Conservation (phyloP, 2,888 invertebrate species). For the Drosophila lacicola region DNA sequence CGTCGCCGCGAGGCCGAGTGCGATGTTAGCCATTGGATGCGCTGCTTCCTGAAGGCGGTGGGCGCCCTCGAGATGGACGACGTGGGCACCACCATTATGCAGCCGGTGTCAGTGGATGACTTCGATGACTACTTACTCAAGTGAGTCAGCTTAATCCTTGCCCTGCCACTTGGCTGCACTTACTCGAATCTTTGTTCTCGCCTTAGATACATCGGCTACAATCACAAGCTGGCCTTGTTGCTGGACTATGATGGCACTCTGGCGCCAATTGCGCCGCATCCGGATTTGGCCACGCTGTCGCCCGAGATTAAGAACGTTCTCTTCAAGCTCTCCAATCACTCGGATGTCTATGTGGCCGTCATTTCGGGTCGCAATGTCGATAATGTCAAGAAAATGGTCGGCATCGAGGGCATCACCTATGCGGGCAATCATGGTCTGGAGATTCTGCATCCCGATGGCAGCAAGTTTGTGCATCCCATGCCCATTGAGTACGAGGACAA, state of each 20-base stretch:
- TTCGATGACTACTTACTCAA: conserved; percentile 95
- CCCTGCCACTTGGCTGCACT: not conserved
- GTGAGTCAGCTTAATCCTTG: conserved; percentile 86
- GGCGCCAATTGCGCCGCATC: conserved; percentile 95
- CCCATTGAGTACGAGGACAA: conserved; percentile 93
- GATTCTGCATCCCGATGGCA: conserved; percentile 95
- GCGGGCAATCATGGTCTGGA: conserved; percentile 96
- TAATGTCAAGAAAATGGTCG: conserved; percentile 95
- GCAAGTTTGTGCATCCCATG: conserved; percentile 96
- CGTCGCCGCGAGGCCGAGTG: conserved; percentile 92
- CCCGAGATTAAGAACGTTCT: conserved; percentile 93
- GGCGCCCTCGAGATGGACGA: conserved; percentile 93
- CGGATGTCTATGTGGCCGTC: conserved; percentile 94
- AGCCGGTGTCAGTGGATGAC: conserved; percentile 95
- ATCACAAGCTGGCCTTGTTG: conserved; percentile 92
- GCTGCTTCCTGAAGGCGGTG: conserved; percentile 94
- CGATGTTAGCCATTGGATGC: conserved; percentile 96
- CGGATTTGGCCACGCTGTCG: conserved; percentile 94
- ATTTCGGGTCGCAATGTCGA: conserved; percentile 94
- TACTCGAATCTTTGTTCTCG: conserved; percentile 55
- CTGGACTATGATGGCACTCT: conserved; percentile 95
- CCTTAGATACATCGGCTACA: conserved; percentile 92
- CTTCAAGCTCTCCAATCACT: conserved; percentile 92
- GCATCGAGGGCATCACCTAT: conserved; percentile 95
- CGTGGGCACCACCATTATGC: conserved; percentile 93